Evolutionary conservation across 2,113 vertebrate species (phyloP).

Genomic region (Leptodactylus fuscus): DNA sequence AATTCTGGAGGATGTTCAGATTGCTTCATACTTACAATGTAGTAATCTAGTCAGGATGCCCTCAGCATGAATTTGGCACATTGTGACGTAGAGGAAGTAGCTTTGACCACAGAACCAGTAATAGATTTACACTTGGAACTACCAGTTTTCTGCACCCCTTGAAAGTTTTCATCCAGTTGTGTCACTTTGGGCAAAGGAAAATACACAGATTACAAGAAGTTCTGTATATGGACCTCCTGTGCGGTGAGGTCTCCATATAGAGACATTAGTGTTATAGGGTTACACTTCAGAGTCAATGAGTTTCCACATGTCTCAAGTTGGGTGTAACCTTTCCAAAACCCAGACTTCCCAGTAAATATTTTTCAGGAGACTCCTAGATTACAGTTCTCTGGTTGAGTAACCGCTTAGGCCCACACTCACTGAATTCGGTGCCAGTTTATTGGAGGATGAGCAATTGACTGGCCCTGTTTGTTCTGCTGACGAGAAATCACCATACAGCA

Average conservation of each 20-base stretch:
- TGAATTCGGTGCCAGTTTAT: not conserved
- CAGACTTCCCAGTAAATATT: not conserved
- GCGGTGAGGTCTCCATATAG: no score
- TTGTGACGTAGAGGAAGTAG: not conserved
- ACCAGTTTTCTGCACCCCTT: not conserved
- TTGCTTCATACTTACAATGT: not conserved
- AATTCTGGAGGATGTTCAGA: not conserved
- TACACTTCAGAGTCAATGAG: no score
- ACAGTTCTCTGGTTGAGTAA: not conserved
- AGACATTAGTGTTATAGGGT: no score
- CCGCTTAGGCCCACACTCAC: not conserved
- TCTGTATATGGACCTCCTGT: no score
- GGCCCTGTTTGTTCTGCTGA: no score
- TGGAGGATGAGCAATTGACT: no score
- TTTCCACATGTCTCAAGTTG: no score
- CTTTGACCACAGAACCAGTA: not conserved
- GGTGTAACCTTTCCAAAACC: no score
- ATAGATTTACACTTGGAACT: not conserved
- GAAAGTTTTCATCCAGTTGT: not conserved
- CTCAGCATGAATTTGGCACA: not conserved
- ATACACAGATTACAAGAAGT: no score
- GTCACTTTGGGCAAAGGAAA: no score
- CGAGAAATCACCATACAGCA: no score
- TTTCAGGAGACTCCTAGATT: not conserved
- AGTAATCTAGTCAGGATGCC: not conserved